These are phyloP conservation scores for Stenoptilia bipunctidactyla DNA, from an alignment of 2,888 invertebrate genomes.

Conservation along the genomic window DNA sequence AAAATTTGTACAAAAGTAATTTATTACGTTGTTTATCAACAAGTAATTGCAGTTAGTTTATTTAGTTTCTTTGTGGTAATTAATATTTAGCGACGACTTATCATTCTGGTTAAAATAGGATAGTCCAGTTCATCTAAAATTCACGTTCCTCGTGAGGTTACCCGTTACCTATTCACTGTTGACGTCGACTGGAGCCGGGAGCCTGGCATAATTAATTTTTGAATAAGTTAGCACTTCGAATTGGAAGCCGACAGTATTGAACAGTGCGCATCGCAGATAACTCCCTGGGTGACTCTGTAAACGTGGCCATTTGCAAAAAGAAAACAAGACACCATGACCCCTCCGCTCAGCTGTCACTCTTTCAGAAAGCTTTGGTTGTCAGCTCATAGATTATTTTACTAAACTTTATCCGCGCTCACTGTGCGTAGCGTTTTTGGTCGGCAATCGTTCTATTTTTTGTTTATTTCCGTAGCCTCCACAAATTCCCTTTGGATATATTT, in stretches of 20 bases:
- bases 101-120: too few species aligned
- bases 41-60: neutral
- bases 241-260: constrained; percentile 14
- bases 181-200: constrained; percentile 17
- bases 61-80: too few species aligned
- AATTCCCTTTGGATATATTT: too few species aligned
- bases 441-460: too few species aligned
- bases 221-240: constrained; percentile 16
- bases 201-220: constrained; percentile 35
- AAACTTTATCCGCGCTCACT: too few species aligned
- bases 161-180: constrained; percentile 9
- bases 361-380: too few species aligned
- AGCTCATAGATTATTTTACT: too few species aligned
- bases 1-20: too few species aligned
- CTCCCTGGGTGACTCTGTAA: constrained; percentile 24
- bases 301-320: constrained; percentile 34
- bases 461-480: too few species aligned
- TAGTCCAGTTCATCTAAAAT: constrained; percentile 19
- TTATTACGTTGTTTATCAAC: too few species aligned
- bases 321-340: neutral
- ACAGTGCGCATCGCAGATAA: constrained; percentile 12
- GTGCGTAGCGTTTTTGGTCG: too few species aligned
- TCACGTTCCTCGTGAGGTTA: constrained; percentile 14
- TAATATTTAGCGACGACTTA: too few species aligned
- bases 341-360: neutral